Conservation (phyloP, 2,113 vertebrate genomes). For the Sciurus niger region DNA sequence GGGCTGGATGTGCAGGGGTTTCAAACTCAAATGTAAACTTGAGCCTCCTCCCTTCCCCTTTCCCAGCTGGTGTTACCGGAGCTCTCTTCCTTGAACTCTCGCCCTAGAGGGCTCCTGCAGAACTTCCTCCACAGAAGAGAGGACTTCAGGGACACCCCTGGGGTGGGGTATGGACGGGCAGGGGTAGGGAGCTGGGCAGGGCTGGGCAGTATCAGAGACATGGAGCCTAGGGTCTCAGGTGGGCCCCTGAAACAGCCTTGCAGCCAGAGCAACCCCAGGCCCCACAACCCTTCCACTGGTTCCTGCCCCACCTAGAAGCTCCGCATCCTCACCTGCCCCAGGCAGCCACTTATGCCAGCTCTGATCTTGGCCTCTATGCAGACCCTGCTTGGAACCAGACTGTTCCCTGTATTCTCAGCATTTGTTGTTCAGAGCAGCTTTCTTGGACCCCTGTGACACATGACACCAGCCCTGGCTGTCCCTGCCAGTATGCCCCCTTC, state of each 20-base stretch:
- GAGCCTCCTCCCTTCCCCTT: too few relatives aligned
- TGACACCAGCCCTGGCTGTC: background rate
- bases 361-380: too few relatives aligned
- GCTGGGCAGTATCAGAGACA: background rate
- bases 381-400: too few relatives aligned
- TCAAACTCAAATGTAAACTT: background rate
- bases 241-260: background rate
- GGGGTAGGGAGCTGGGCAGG: background rate
- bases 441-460: background rate
- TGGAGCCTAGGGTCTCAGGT: too few relatives aligned
- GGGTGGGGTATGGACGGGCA: too few relatives aligned
- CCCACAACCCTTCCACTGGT: background rate
- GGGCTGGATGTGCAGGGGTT: accelerated
- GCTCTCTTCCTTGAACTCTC: background rate
- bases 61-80: too few relatives aligned
- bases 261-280: background rate
- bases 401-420: background rate
- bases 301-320: background rate
- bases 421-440: too few relatives aligned
- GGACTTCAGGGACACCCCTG: background rate
- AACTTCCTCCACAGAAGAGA: background rate
- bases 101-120: background rate
- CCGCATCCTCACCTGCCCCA: background rate
- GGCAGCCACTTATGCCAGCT: background rate
- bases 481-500: too few relatives aligned